Conservation (phyloP, 2,113 vertebrate genomes). For the Casuarius casuarius region DNA sequence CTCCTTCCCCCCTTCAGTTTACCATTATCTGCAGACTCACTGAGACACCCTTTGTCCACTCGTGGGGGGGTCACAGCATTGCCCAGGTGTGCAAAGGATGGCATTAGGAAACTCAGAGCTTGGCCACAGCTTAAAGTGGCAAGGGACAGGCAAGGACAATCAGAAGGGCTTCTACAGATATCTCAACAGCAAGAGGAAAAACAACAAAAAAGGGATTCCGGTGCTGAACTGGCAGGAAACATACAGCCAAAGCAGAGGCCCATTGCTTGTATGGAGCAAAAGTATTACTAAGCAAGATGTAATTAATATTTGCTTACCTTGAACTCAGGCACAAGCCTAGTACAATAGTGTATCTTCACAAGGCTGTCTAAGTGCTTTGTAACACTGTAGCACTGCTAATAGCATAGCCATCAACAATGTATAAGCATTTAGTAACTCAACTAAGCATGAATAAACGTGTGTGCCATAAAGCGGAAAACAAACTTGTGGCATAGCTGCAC, state of each 20-base stretch:
- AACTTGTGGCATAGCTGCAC: not conserved
- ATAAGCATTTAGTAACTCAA: not conserved
- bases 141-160: too few species aligned
- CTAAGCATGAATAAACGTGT: not conserved
- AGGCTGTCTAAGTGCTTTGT: not conserved
- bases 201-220: not conserved
- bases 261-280: not conserved
- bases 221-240: not conserved
- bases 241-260: not conserved
- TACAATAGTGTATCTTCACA: not conserved
- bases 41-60: not conserved
- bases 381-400: not conserved
- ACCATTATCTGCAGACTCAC: not conserved
- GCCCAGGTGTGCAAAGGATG: not conserved
- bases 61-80: too few species aligned
- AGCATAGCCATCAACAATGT: not conserved
- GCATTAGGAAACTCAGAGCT: not conserved
- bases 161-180: not conserved
- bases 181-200: not conserved
- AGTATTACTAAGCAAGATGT: not conserved
- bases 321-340: not conserved
- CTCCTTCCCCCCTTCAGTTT: too few species aligned
- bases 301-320: not conserved
- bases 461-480: not conserved
- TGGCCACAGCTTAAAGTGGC: too few species aligned